Conservation (phyloP, 2,797 vertebrate species). For the Epinephelus malabaricus region DNA sequence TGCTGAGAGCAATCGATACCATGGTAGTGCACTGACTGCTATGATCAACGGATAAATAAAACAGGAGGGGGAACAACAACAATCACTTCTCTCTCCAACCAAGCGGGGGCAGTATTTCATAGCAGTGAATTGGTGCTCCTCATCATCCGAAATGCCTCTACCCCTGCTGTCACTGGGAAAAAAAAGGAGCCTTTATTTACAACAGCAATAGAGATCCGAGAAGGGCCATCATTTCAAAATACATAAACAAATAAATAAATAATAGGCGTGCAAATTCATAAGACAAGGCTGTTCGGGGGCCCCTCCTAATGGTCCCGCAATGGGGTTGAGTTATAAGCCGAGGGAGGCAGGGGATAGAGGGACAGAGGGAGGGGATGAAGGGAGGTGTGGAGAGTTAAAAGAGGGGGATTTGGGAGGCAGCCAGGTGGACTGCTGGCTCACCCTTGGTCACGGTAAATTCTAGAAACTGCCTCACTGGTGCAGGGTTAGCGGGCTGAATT, state of each 20-base stretch:
- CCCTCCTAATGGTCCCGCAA: conserved; percentile 68
- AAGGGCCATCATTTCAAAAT: conserved; percentile 79
- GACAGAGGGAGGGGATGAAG: conserved; percentile 58
- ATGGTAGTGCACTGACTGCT: conserved; percentile 55
- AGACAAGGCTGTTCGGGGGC: conserved; percentile 70
- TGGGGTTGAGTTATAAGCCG: conserved; percentile 77
- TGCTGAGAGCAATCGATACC: conserved; percentile 72
- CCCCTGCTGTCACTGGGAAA: conserved; percentile 29
- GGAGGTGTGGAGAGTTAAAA: conserved; percentile 70
- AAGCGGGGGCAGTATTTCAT: conserved; percentile 84
- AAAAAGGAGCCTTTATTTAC: conserved; percentile 76
- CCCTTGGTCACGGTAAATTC: conserved; percentile 81
- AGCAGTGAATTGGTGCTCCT: conserved; percentile 51
- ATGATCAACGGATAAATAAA: conserved; percentile 79
- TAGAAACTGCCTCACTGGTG: conserved; percentile 66
- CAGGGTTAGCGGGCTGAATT: conserved; percentile 81
- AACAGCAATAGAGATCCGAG: conserved; percentile 47
- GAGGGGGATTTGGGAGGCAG: conserved; percentile 74
- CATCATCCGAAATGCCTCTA: conserved; percentile 43
- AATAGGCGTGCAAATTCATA: conserved; percentile 69
- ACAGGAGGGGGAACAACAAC: conserved; percentile 42
- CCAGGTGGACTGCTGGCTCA: conserved; percentile 77
- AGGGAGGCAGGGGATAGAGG: conserved; percentile 53
- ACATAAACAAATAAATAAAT: conserved; percentile 81
- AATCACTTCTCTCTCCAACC: conserved; percentile 70